A percentile compares a stretch with the other conserved stretches of the same genome.
Evolutionary conservation across 2,797 vertebrate genomes (phyloP).

Genomic region (Enteromius anoplus): DNA sequence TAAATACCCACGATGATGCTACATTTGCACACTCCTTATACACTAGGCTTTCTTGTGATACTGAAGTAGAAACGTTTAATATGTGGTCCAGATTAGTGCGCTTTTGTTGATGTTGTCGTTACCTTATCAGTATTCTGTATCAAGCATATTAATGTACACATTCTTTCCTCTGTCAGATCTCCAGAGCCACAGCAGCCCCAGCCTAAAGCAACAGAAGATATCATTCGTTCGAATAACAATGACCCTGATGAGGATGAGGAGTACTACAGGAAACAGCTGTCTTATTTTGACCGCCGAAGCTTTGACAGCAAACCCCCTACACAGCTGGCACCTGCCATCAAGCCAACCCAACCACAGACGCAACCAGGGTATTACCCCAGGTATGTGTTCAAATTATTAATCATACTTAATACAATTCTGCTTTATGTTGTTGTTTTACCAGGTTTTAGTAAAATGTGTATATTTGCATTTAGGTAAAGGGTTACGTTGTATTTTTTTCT

Average conservation of each 20-base stretch:
- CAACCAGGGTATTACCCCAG: constrained; percentile 85
- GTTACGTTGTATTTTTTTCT: not conserved
- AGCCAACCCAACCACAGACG: constrained; percentile 76
- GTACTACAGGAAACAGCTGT: constrained; percentile 96
- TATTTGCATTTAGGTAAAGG: not conserved
- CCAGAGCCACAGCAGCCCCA: constrained; percentile 93
- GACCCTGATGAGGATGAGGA: constrained; percentile 95
- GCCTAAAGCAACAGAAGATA: constrained; percentile 83
- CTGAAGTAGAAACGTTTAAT: not conserved
- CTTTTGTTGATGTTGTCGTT: not conserved
- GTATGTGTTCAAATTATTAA: constrained; percentile 67
- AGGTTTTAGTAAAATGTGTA: not conserved
- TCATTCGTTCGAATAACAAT: constrained; percentile 92
- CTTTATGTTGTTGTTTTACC: not conserved
- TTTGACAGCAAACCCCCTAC: constrained; percentile 83
- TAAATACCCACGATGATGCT: not conserved
- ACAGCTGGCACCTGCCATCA: constrained; percentile 59
- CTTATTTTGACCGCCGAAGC: constrained; percentile 90
- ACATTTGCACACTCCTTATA: not conserved
- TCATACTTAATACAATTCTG: not conserved
- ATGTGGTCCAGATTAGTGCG: not conserved
- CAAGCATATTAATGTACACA: not conserved
- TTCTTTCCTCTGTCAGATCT: constrained; percentile 72
- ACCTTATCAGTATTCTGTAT: not conserved
- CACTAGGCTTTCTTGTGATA: not conserved